phyloP scores from a whole-genome alignment of 37 sponge, comb jelly and placozoan genomes.

The Crambe crambe region DNA sequence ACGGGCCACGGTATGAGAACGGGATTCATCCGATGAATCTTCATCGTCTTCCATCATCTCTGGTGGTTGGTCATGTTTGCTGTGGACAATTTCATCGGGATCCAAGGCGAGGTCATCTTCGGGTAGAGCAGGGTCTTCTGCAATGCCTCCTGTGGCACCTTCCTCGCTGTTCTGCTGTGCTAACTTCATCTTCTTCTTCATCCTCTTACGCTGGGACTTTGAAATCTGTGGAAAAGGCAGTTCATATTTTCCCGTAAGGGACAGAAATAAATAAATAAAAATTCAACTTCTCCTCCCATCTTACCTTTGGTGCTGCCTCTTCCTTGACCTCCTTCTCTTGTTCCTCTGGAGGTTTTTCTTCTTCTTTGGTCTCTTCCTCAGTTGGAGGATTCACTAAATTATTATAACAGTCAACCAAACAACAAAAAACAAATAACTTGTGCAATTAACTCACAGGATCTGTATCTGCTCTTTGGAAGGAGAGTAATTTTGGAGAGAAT shows the following conservation, averaged over 20 bases:
- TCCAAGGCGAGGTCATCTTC: neutral
- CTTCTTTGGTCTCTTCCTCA: neutral
- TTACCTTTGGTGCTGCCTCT: neutral
- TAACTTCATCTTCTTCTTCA: neutral
- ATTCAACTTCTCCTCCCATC: neutral
- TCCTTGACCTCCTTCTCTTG: neutral
- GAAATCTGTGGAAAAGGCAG: neutral
- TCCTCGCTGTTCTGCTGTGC: neutral
- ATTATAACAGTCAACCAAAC: too few species aligned
- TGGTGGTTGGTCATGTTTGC: neutral
- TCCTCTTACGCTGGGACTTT: neutral
- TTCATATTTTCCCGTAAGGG: neutral
- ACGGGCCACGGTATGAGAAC: constrained; percentile 12
- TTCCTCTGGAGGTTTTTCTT: neutral
- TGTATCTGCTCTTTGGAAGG: constrained; percentile 3
- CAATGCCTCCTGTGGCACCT: neutral
- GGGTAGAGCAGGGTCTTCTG: too few species aligned
- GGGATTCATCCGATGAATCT: neutral
- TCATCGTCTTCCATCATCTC: neutral
- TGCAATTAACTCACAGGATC: neutral
- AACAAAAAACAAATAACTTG: too few species aligned
- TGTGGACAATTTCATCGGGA: neutral
- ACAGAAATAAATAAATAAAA: neutral
- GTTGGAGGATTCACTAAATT: neutral
- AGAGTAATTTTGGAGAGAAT: constrained; percentile 14